These are phyloP conservation scores for Ifrita kowaldi DNA, from an alignment of 2,113 vertebrate genomes.

Conservation along the genomic window DNA sequence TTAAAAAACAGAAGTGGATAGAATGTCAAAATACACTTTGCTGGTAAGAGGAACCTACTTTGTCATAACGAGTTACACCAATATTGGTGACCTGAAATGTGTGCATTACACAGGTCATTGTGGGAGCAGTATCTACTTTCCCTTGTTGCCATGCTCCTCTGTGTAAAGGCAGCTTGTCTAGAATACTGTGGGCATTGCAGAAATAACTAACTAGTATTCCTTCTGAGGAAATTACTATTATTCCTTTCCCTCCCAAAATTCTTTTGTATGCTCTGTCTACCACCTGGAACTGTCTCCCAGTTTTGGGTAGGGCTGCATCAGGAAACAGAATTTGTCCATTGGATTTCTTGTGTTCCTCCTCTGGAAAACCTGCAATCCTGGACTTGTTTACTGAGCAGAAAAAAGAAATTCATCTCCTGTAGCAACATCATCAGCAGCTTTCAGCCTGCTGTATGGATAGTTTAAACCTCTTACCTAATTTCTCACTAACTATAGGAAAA, in stretches of 20 bases:
- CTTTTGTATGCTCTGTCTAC: not conserved
- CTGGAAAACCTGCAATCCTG: not conserved
- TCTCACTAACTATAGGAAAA: not conserved
- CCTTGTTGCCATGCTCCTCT: not conserved
- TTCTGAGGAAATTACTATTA: not conserved
- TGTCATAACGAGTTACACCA: not conserved
- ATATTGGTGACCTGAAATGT: not conserved
- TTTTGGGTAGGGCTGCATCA: not conserved
- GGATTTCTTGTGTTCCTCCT: not conserved
- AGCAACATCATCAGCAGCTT: not conserved
- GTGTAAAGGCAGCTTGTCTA: not conserved
- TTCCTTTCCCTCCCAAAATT: not conserved
- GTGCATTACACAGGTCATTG: not conserved
- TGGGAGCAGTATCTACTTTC: not conserved
- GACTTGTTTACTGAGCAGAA: not conserved
- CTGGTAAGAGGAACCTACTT: not conserved
- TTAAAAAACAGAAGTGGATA: slow-evolving; percentile 31
- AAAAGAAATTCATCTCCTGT: not conserved
- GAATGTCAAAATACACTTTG: not conserved
- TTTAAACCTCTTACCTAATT: not conserved
- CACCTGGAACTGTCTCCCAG: not conserved
- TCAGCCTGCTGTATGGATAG: not conserved
- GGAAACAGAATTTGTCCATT: not conserved
- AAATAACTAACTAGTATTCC: not conserved
- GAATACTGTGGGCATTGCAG: not conserved